phyloP scores from a whole-genome alignment of 2,888 invertebrate genomes.

The Anodontia alba region DNA sequence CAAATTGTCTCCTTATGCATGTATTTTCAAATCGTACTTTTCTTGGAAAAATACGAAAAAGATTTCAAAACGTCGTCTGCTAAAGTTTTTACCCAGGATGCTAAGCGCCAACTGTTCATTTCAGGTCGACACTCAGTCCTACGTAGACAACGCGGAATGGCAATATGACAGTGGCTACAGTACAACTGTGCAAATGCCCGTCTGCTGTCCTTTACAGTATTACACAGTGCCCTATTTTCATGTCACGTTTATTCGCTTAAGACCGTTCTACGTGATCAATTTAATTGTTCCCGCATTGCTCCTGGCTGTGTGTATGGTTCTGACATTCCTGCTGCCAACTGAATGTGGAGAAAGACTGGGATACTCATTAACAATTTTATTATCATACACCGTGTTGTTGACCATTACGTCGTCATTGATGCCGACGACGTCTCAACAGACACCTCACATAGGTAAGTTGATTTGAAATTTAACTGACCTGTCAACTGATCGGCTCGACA shows the following conservation, averaged over 20 bases:
- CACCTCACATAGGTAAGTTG: background rate
- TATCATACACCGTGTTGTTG: slow-evolving; percentile 5
- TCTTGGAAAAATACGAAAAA: too few species aligned
- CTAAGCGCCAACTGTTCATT: too few species aligned
- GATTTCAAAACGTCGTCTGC: too few species aligned
- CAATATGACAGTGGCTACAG: background rate
- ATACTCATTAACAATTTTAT: background rate
- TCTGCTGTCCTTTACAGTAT: background rate
- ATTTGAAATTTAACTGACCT: too few species aligned
- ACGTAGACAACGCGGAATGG: background rate
- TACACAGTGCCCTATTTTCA: background rate
- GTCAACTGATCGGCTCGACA: too few species aligned
- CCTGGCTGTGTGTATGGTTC: background rate
- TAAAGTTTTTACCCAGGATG: too few species aligned
- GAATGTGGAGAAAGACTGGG: slow-evolving; percentile 4
- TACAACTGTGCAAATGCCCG: background rate
- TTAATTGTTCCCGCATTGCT: background rate
- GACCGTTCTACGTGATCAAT: slow-evolving; percentile 9
- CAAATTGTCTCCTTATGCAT: too few species aligned
- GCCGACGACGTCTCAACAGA: background rate
- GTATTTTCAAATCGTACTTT: too few species aligned
- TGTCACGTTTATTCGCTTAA: background rate
- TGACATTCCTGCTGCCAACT: background rate
- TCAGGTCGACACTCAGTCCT: background rate
- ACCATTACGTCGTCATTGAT: background rate